Evolutionary conservation across 2,888 invertebrate species (phyloP), one percentile per base, ranked within the genome.

Genomic region (Xestia rhomboidea): DNA sequence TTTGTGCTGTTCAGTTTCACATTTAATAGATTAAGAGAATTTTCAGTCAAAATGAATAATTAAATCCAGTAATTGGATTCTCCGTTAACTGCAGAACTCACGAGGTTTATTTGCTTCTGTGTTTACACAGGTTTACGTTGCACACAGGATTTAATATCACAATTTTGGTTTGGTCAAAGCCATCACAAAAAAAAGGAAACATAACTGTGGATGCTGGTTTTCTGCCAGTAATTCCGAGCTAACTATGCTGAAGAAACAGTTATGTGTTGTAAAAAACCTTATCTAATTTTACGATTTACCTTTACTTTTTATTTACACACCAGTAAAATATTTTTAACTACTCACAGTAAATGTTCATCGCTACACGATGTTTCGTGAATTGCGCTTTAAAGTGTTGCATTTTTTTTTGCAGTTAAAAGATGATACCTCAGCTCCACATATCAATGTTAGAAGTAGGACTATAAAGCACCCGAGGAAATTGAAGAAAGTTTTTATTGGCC

Each of bases 401-500:
- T 66, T 70, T 73, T 21, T 81, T 73, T 76, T 81, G 44, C 82
- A 96, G 96, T 95, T 96, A 94, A 96, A 95, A 96, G 96, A 96
- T 94, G 95, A 95, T 93, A 93, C 91, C 76, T 84, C 95, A 86
- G 84, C 92, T 6, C 90, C 93, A 90, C 93, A 93, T 92, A 93
- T 92, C 92, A 95, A 91, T 83, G 84, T 89, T 83, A 93, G 96
- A 82, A 92, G 89, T 88, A 92, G 95, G 82, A 77, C 90, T 15
- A 87, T 94, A 44, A 95, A 95, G 88, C 95, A 95, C 74, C 96
- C 96, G 0, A 89, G 95, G 49, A 92, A 93, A 77, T 89, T 96
- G 84, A 95, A 94, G 90, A 96, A 95, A 89, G 89, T 95, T 68
- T 96, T 96, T 88, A 94, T 96, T 76, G 88, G 95, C 60, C 94